These are phyloP conservation scores for Paelopatides confundens DNA, from an alignment of 53 echinoderm and acorn worm species.

Conservation along the genomic window DNA sequence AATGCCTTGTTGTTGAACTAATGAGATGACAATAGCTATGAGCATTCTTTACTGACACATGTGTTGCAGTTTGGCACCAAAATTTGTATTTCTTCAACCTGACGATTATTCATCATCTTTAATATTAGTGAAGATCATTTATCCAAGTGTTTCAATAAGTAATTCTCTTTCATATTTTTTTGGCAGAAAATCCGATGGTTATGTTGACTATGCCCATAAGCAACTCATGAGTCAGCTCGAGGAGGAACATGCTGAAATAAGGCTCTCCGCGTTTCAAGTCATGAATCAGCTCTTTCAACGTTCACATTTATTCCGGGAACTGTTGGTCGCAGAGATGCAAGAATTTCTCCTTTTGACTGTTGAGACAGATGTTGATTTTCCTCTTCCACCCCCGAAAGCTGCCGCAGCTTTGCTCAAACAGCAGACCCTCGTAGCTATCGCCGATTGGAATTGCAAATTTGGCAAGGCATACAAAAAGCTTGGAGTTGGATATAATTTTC, in stretches of 20 bases:
- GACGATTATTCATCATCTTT: no score
- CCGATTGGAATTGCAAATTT: conserved; percentile 88
- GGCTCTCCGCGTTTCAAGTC: conserved; percentile 91
- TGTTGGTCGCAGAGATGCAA: conserved; percentile 93
- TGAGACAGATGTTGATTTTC: conserved; percentile 75
- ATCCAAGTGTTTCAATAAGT: no score
- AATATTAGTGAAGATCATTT: neutral
- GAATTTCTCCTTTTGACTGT: conserved; percentile 85
- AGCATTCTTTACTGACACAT: no score
- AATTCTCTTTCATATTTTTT: no score
- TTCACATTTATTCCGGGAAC: conserved; percentile 91
- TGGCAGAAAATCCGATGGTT: conserved; percentile 83
- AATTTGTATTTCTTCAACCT: no score
- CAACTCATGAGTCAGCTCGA: conserved; percentile 78
- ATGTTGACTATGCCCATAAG: conserved; percentile 86
- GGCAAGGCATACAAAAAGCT: conserved; percentile 97
- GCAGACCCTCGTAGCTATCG: conserved; percentile 82
- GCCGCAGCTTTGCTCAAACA: conserved; percentile 90
- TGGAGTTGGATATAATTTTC: conserved; percentile 91
- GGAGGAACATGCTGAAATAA: conserved; percentile 89
- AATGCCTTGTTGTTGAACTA: no score
- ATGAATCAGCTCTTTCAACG: conserved; percentile 89
- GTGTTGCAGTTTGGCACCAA: no score
- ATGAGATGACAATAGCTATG: no score
- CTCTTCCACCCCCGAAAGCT: conserved; percentile 87